Conservation (phyloP, 53 echinoderm and acorn worm genomes). For the Holothuria scabra region DNA sequence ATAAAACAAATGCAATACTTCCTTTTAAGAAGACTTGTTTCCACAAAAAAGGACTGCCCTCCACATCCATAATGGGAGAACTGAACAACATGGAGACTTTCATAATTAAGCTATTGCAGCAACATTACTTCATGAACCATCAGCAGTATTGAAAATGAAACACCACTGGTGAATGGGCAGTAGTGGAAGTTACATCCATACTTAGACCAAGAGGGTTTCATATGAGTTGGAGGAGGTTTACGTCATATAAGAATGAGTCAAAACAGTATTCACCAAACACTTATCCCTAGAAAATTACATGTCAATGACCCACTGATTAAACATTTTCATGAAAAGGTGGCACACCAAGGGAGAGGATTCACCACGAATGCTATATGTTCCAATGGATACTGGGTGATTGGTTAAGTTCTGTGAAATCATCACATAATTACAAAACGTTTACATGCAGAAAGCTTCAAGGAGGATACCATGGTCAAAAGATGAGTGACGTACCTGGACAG, state of each 20-base stretch:
- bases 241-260: conserved; percentile 2
- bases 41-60: background rate
- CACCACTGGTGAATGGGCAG: conserved; percentile 19
- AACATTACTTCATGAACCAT: conserved; percentile 45
- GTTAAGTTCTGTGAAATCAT: conserved; percentile 32
- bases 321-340: conserved; percentile 39
- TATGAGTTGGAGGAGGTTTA: conserved; percentile 45
- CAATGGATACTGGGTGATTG: conserved; percentile 58
- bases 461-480: conserved; percentile 23
- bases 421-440: conserved; percentile 56
- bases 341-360: conserved; percentile 62
- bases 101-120: conserved; percentile 45
- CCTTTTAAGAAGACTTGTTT: conserved; percentile 2
- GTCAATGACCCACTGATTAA: conserved; percentile 14
- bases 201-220: conserved; percentile 39
- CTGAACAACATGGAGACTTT: conserved; percentile 8
- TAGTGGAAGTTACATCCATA: conserved; percentile 47
- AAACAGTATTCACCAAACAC: conserved; percentile 42
- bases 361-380: conserved; percentile 59
- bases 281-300: conserved; percentile 42
- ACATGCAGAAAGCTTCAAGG: conserved; percentile 48
- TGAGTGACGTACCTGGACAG: conserved; percentile 23
- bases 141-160: background rate
- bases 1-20: conserved; percentile 42
- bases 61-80: background rate